A percentile compares a stretch with the other conserved stretches of the same genome.
Evolutionary conservation across 2,888 invertebrate genomes (phyloP).

Genomic region (Eurytoma californica): DNA sequence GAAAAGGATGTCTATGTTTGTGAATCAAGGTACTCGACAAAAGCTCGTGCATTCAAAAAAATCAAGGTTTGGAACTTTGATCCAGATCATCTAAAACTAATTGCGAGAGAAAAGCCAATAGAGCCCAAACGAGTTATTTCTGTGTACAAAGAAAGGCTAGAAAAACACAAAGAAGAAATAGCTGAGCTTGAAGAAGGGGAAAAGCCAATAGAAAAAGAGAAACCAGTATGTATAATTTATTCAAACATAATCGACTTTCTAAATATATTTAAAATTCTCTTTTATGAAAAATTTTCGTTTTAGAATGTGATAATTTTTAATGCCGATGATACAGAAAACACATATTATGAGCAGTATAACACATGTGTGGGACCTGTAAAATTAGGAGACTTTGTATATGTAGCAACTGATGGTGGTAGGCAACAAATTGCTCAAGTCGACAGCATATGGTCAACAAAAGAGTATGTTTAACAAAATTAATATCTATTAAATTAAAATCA

Average conservation of each 20-base stretch:
- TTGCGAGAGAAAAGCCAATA: slow-evolving; percentile 83
- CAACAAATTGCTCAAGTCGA: slow-evolving; percentile 96
- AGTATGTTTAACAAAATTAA: slow-evolving; percentile 78
- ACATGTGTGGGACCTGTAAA: slow-evolving; percentile 89
- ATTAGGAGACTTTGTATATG: slow-evolving; percentile 96
- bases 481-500: slow-evolving; percentile 8
- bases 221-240: slow-evolving; percentile 80
- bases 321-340: slow-evolving; percentile 84
- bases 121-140: slow-evolving; percentile 93
- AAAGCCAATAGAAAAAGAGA: slow-evolving; percentile 88
- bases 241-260: no score
- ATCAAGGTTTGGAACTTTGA: slow-evolving; percentile 87
- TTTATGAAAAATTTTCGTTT: slow-evolving; percentile 57
- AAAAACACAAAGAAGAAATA: slow-evolving; percentile 92
- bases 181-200: slow-evolving; percentile 90
- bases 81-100: slow-evolving; percentile 80
- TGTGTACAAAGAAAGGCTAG: slow-evolving; percentile 92
- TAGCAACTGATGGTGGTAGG: slow-evolving; percentile 91
- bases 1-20: slow-evolving; percentile 98
- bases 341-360: slow-evolving; percentile 95
- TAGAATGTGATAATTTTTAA: slow-evolving; percentile 88
- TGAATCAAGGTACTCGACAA: slow-evolving; percentile 94
- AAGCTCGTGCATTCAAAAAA: slow-evolving; percentile 92
- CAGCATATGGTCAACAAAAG: slow-evolving; percentile 93
- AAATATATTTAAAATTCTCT: neutral